Conservation (phyloP, 2,888 invertebrate species). For the Aphrophora alni region DNA sequence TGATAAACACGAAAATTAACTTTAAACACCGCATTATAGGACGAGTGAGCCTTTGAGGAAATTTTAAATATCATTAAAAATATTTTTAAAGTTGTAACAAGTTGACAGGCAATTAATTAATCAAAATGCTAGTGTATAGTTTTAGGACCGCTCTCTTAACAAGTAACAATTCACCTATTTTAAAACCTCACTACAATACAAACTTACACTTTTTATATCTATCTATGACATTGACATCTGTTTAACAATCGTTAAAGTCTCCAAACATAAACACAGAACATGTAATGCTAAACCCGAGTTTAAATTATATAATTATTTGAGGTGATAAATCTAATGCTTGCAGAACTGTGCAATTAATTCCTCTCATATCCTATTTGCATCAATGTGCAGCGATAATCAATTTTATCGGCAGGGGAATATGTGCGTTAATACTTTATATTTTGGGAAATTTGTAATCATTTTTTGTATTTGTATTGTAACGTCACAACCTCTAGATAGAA, state of each 20-base stretch:
- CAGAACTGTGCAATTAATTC: not conserved
- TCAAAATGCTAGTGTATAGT: too few species aligned
- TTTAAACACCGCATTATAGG: too few species aligned
- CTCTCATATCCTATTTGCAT: not conserved
- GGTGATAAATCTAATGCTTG: not conserved
- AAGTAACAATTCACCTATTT: not conserved
- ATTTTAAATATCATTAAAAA: too few species aligned
- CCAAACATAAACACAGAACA: not conserved
- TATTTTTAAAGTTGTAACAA: too few species aligned
- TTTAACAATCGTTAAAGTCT: not conserved
- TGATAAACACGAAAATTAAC: too few species aligned
- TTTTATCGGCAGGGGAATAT: not conserved
- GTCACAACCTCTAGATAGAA: too few species aligned
- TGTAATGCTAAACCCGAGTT: not conserved
- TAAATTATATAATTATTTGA: slow-evolving; percentile 9
- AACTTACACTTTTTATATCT: not conserved
- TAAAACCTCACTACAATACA: not conserved
- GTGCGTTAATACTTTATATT: not conserved
- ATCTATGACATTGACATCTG: not conserved
- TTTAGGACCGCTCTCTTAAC: too few species aligned
- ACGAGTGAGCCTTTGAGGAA: too few species aligned
- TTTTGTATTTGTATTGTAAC: too few species aligned
- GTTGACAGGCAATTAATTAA: too few species aligned
- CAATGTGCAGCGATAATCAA: not conserved
- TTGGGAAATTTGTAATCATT: too few species aligned